These are phyloP conservation scores for Drosophila yooni DNA, from an alignment of 2,888 invertebrate genomes.

Conservation along the genomic window DNA sequence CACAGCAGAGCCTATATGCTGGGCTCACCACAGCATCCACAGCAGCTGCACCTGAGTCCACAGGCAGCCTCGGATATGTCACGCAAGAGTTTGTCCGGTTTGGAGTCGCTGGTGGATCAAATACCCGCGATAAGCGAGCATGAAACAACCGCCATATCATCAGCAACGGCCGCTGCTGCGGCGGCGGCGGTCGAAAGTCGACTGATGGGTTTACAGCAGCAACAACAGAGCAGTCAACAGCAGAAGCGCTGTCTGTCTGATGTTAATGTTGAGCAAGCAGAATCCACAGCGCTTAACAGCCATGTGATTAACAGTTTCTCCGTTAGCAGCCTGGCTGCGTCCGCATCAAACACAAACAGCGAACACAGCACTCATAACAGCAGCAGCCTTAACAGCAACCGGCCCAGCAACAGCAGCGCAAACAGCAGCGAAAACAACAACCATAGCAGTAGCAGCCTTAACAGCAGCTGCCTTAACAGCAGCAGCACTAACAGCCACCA, in stretches of 20 bases:
- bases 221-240: conserved; percentile 42
- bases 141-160: conserved; percentile 81
- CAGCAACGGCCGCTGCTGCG: conserved; percentile 66
- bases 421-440: conserved; percentile 32
- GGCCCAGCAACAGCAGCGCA: conserved; percentile 16
- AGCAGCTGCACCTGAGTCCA: conserved; percentile 51
- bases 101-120: conserved; percentile 95
- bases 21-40: conserved; percentile 40
- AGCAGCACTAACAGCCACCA: conserved; percentile 15
- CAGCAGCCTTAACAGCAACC: conserved; percentile 4
- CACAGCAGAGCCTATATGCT: conserved; percentile 48
- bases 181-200: conserved; percentile 77
- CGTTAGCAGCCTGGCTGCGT: conserved; percentile 85
- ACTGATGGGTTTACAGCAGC: conserved; percentile 69
- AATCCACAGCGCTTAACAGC: conserved; percentile 43
- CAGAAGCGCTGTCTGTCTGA: conserved; percentile 48
- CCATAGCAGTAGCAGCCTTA: not conserved
- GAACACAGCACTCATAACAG: conserved; percentile 9
- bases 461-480: conserved; percentile 2
- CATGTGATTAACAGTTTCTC: conserved; percentile 83
- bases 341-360: conserved; percentile 38
- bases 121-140: conserved; percentile 94
- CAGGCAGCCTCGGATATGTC: conserved; percentile 88
- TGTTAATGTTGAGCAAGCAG: conserved; percentile 19
- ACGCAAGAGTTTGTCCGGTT: conserved; percentile 93